Evolutionary conservation across 2,888 invertebrate genomes (phyloP).

Genomic region (Agrotis clavis): DNA sequence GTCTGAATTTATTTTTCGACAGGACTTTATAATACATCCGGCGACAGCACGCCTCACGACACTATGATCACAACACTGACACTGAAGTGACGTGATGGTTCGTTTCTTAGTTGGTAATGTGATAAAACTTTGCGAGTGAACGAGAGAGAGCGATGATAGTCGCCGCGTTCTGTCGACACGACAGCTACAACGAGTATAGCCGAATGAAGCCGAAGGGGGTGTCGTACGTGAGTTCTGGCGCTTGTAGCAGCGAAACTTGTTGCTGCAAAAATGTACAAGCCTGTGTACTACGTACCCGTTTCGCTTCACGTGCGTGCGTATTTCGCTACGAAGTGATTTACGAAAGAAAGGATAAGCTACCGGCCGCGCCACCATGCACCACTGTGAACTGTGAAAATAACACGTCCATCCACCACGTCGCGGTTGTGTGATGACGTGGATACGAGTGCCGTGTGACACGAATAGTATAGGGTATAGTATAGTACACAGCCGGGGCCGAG

Average conservation of each 20-base stretch:
- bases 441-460: conserved; percentile 3
- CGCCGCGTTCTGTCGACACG: conserved; percentile 59
- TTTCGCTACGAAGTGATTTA: conserved; percentile 13
- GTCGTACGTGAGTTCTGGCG: conserved; percentile 40
- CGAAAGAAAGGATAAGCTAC: conserved; percentile 12
- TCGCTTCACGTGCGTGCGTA: conserved; percentile 34
- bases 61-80: conserved; percentile 66
- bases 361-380: not conserved
- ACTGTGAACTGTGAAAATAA: conserved; percentile 4
- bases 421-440: conserved; percentile 40
- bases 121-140: conserved; percentile 64
- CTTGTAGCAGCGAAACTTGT: conserved; percentile 16
- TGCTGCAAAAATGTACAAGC: not conserved
- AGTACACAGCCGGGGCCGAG: conserved; percentile 28
- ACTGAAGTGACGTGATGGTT: conserved; percentile 55
- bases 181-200: conserved; percentile 63
- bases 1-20: conserved; percentile 72
- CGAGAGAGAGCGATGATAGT: conserved; percentile 69
- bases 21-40: conserved; percentile 69
- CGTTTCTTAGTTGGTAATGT: conserved; percentile 58
- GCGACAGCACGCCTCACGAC: conserved; percentile 66
- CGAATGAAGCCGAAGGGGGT: conserved; percentile 67
- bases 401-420: too few species aligned
- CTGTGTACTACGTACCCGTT: not conserved
- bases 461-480: not conserved